Evolutionary conservation across 2,888 invertebrate species (phyloP).

Genomic region (Choristoneura rosaceana): DNA sequence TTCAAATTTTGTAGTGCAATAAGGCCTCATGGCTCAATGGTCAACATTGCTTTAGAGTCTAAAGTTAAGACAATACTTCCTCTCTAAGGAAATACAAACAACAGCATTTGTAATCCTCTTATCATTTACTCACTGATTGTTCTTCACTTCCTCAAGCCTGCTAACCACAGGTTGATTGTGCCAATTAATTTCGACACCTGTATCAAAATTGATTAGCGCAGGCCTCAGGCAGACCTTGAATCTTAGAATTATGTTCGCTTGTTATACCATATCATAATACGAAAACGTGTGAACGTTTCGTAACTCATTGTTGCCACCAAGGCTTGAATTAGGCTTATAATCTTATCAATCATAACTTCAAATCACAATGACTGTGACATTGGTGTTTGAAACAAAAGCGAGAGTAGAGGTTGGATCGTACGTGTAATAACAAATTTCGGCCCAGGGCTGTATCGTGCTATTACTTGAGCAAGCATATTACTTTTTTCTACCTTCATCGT

Average conservation of each 20-base stretch:
- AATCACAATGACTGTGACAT: conserved; percentile 29
- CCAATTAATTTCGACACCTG: conserved; percentile 62
- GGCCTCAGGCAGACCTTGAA: conserved; percentile 61
- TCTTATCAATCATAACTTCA: conserved; percentile 36
- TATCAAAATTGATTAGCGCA: conserved; percentile 57
- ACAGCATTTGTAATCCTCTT: no score
- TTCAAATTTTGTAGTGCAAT: no score
- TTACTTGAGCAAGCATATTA: no score
- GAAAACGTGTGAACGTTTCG: conserved; percentile 63
- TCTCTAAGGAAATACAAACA: no score
- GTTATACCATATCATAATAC: conserved; percentile 55
- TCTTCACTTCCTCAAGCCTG: not conserved
- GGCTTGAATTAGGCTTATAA: conserved; percentile 47
- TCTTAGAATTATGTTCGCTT: conserved; percentile 61
- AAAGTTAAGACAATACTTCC: no score
- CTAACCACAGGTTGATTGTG: not conserved
- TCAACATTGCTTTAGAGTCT: no score
- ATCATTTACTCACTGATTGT: not conserved
- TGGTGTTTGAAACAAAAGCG: conserved; percentile 22
- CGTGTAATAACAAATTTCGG: not conserved
- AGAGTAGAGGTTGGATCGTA: not conserved
- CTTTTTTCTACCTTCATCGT: no score
- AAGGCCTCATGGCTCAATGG: no score
- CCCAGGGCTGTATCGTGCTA: no score
- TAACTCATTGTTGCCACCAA: conserved; percentile 55